These are phyloP conservation scores for Ferdinandea cuprea DNA, from an alignment of 2,888 invertebrate genomes.

Conservation along the genomic window DNA sequence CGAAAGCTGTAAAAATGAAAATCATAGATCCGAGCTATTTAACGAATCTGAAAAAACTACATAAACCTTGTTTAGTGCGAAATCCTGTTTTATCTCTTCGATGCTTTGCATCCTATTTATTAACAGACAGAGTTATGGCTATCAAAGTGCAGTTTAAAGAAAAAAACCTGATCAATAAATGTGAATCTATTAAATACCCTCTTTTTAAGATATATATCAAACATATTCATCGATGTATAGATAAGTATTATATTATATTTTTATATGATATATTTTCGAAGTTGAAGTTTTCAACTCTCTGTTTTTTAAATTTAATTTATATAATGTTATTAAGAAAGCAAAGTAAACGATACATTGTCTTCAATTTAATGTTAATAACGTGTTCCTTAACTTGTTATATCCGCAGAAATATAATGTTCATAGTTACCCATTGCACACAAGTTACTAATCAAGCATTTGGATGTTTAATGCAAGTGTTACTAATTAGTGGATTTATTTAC, in stretches of 20 bases:
- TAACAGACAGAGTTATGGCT: neutral
- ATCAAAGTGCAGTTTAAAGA: neutral
- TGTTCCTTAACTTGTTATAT: constrained; percentile 4
- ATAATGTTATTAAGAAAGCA: constrained; percentile 12
- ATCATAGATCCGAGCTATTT: constrained; percentile 34
- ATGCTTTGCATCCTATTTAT: neutral
- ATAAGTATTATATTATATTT: too few species aligned
- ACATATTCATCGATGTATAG: too few species aligned
- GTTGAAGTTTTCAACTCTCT: neutral
- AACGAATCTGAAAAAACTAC: constrained; percentile 10
- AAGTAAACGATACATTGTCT: neutral
- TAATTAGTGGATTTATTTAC: constrained; percentile 15
- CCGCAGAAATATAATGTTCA: constrained; percentile 17
- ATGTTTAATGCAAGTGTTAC: constrained; percentile 7
- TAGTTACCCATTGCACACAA: neutral
- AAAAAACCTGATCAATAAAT: neutral
- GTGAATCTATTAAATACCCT: too few species aligned
- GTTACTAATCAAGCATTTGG: neutral
- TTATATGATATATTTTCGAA: too few species aligned
- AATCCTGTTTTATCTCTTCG: neutral
- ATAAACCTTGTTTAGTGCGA: constrained; percentile 7
- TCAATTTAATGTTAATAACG: neutral
- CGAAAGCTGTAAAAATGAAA: constrained; percentile 82
- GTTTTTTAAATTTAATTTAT: constrained; percentile 16
- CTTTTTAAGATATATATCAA: too few species aligned